Base-by-base conservation (phyloP, 2,113 vertebrate genomes). In the Lagopus leucura region DNA sequence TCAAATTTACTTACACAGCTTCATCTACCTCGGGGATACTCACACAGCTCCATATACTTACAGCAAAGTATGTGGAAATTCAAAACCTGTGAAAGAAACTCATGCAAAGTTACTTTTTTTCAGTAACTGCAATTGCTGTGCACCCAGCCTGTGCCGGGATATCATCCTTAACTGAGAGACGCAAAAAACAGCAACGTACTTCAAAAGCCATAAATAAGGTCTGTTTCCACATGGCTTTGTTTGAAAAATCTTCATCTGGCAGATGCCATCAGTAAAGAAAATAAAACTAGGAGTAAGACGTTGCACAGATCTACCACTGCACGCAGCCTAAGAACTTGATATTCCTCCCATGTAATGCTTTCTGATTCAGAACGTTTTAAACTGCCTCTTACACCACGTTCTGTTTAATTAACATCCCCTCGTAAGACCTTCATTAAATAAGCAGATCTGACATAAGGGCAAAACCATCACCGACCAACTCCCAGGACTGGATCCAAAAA, bases 401-500 rank as follows among this genome's bases (percentile, higher is more conserved):
- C 86, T 96, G 80, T 95, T 95, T 96, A 95, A 95, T 94, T 89
- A 92, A 94, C 88, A 4, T 77, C 82, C 92, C 93, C 87, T 94
- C 90, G 89, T 75, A 95, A 85, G 93, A 95, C 88, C 93, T 94
- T 82, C 73, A 76, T 88, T 96, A 92, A 95, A 92, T 96, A 96
- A 95, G 96, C 94, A 95, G 85, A 91, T 65, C 52, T 95, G 94
- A 96, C 93, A 79, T 10, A 88, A 80, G 25, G 79, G 95, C 74
- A 93, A 89, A 84, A 84, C 93, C 65, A 77, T 85, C 84, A 75
- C 92, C 28, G 50, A 92, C 54, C 90, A 88, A 82, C 79, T 86
- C 54, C 75, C 82, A 95, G 93, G 85, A 91, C 0, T 40, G 32
- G 9, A 86, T 94, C 90, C 90, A 96, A 63, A 86, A 89, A 25